Evolutionary conservation across 1,140 invertebrate species (phyloP), one percentile per base, ranked within the genome.

Genomic region (Eupristina koningsbergeri): DNA sequence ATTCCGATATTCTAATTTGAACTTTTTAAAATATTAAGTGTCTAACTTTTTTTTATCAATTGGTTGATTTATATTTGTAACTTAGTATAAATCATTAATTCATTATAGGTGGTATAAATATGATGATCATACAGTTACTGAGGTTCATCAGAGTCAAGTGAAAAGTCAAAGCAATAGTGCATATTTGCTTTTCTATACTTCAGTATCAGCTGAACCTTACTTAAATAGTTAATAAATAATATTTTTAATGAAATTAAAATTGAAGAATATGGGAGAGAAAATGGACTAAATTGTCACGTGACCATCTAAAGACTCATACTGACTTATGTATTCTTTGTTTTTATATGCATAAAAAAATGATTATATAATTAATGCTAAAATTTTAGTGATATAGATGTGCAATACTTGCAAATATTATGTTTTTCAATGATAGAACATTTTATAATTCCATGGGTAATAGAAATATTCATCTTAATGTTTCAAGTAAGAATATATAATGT

Each of bases 91-190:
- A 75, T 50, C 80, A 85, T 85, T 84, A 58, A 79, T 85, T 34
- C 3, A 84, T 88, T 91, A 69, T 89, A 95, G 94, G 89, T 98
- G 97, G 97, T 96, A 95, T 92, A 97, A 97, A 89, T 98, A 96
- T 92, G 97, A 98, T 92, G 97, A 98, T 90, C 95, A 96, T 85
- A 94, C 96, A 53, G 97, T 98, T 9, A 94, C 94, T 6, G 94
- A 96, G 86, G 95, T 98, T 63, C 93, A 94, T 3, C 87, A 92
- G 7, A 94, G 92, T 61, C 94, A 95, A 89, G 96, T 98, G 1
- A 95, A 94, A 85, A 95, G 95, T 22, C 91, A 92, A 45, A 91
- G 88, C 53, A 93, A 94, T 85, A 96, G 95, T 75, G 96, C 96
- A 9, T 97, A 97, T 90, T 94, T 97, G 85, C 91, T 97, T 45